phyloP scores from a whole-genome alignment of 2,888 invertebrate species.

The Frankliniella fusca region DNA sequence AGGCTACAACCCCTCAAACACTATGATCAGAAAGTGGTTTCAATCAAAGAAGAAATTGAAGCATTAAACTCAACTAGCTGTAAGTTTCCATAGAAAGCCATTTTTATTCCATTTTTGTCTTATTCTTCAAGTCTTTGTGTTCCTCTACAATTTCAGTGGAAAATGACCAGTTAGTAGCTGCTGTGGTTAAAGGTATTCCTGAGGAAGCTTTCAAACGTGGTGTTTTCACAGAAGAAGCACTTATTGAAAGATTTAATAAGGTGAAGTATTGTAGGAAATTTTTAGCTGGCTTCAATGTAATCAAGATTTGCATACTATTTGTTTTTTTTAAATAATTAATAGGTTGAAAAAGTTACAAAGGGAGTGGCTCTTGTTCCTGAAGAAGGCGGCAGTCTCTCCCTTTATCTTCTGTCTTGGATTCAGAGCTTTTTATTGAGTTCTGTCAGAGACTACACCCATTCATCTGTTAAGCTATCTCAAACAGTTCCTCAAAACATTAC shows the following conservation, averaged over 20 bases:
- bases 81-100: not conserved
- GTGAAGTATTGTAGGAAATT: not conserved
- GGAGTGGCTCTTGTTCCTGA: not conserved
- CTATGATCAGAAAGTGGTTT: conserved; percentile 8
- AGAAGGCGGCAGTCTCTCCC: not conserved
- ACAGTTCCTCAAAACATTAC: conserved; percentile 33
- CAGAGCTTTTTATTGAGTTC: conserved; percentile 27
- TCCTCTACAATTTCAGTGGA: not conserved
- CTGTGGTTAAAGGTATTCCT: not conserved
- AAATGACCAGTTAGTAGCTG: not conserved
- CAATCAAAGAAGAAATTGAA: conserved; percentile 5
- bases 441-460: conserved; percentile 27
- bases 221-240: conserved; percentile 7
- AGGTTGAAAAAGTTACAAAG: conserved; percentile 3
- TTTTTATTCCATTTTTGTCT: not conserved
- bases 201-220: not conserved
- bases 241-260: conserved; percentile 1
- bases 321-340: not conserved
- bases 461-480: conserved; percentile 33
- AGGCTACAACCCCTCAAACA: not conserved
- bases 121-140: not conserved
- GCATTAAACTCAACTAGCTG: not conserved
- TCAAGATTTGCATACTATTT: not conserved
- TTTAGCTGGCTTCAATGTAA: not conserved
- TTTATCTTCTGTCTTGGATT: conserved; percentile 20